Evolutionary conservation across 2,888 invertebrate species (phyloP).

Genomic region (Ophion ventricosus): DNA sequence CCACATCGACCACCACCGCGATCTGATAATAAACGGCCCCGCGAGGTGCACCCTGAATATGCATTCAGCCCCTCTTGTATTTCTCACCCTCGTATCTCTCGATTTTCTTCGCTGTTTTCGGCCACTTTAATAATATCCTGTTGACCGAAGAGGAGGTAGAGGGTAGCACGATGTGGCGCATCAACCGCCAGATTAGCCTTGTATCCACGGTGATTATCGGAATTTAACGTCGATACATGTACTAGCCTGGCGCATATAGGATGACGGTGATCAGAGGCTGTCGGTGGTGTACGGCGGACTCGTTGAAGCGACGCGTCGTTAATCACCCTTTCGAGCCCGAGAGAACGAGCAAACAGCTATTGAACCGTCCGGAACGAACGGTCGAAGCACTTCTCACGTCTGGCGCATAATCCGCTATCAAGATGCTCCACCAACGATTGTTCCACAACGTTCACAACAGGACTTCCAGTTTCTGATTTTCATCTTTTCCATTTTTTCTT

Average conservation of each 20-base stretch:
- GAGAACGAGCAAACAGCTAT: slow-evolving; percentile 61
- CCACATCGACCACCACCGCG: slow-evolving; percentile 70
- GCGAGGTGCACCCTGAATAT: slow-evolving; percentile 77
- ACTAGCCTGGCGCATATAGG: slow-evolving; percentile 1
- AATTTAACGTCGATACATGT: slow-evolving; percentile 58
- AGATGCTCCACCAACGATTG: slow-evolving; percentile 48
- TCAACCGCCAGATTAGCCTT: slow-evolving; percentile 57
- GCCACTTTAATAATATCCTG: slow-evolving; percentile 48
- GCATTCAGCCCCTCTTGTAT: slow-evolving; percentile 70
- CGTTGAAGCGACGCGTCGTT: slow-evolving; percentile 59
- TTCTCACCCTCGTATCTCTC: slow-evolving; percentile 28
- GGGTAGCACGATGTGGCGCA: slow-evolving; percentile 16
- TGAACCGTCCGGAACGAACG: slow-evolving; percentile 59
- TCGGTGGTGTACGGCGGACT: slow-evolving; percentile 27
- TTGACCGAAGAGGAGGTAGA: not conserved
- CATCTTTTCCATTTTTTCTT: not conserved
- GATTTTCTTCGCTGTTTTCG: slow-evolving; percentile 40
- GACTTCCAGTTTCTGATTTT: slow-evolving; percentile 31
- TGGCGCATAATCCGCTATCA: slow-evolving; percentile 30
- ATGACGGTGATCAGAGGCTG: slow-evolving; percentile 32
- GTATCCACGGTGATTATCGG: slow-evolving; percentile 62
- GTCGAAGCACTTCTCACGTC: not conserved
- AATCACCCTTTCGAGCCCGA: slow-evolving; percentile 63
- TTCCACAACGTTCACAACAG: slow-evolving; percentile 37
- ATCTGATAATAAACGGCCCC: slow-evolving; percentile 78